Conservation (phyloP, 2,113 vertebrate genomes). For the Albula goreensis region DNA sequence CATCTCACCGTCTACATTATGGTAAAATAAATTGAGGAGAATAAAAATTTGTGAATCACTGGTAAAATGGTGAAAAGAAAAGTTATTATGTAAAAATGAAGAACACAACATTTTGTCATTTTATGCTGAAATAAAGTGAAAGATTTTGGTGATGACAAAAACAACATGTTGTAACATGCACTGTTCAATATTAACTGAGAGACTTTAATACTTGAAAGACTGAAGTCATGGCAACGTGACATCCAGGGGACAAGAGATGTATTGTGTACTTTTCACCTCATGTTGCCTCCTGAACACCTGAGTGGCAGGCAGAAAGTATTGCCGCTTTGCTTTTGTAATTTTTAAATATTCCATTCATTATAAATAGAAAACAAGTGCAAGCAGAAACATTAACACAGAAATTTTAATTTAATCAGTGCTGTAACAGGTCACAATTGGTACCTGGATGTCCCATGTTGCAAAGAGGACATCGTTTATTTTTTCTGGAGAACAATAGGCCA, state of each 20-base stretch:
- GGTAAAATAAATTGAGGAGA: not conserved
- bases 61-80: not conserved
- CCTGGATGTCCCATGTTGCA: not conserved
- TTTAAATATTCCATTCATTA: not conserved
- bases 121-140: not conserved
- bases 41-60: not conserved
- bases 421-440: not conserved
- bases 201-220: not conserved
- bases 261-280: not conserved
- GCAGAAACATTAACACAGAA: not conserved
- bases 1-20: not conserved
- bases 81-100: not conserved
- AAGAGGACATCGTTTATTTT: slow-evolving; percentile 12
- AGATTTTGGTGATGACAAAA: not conserved
- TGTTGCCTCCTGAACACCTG: not conserved
- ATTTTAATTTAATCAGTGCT: not conserved
- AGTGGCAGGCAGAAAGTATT: not conserved
- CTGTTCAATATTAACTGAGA: not conserved
- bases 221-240: not conserved
- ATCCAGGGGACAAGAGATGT: not conserved
- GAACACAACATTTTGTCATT: not conserved
- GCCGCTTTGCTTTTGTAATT: not conserved
- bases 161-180: not conserved
- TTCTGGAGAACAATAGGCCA: not conserved
- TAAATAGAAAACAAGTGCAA: not conserved